phyloP scores from a whole-genome alignment of 2,113 vertebrate species.

The Marmota monax region DNA sequence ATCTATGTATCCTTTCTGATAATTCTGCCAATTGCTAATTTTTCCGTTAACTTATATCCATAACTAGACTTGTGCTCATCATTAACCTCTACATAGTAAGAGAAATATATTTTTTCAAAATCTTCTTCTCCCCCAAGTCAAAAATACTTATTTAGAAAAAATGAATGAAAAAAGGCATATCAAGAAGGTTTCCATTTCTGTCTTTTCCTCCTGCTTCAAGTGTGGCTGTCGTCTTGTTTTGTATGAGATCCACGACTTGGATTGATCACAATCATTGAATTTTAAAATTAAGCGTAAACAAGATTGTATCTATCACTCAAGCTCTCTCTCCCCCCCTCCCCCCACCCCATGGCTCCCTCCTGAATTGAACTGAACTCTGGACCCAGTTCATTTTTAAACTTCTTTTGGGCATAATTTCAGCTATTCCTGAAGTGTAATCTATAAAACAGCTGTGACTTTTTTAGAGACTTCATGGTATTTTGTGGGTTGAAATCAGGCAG shows the following conservation, averaged over 20 bases:
- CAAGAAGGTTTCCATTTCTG: not conserved
- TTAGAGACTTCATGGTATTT: not conserved
- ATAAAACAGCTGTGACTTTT: not conserved
- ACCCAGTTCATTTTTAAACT: not conserved
- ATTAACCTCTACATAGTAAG: not conserved
- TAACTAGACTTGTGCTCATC: not conserved
- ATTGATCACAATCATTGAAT: not conserved
- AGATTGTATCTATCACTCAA: not conserved
- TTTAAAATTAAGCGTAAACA: not conserved
- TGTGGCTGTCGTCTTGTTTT: not conserved
- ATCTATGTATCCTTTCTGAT: not conserved
- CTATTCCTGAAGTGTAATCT: not conserved
- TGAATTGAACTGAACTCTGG: constrained; percentile 22
- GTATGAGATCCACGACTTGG: not conserved
- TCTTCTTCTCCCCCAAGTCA: not conserved
- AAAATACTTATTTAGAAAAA: constrained; percentile 27
- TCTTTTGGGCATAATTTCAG: constrained; percentile 44
- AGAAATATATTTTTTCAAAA: not conserved
- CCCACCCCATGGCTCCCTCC: not conserved
- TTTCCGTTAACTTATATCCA: not conserved
- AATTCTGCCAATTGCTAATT: not conserved
- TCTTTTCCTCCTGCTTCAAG: constrained; percentile 12
- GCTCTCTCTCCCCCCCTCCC: no score
- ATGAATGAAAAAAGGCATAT: not conserved
- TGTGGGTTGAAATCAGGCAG: not conserved